These are phyloP conservation scores for Pterocles gutturalis DNA, from an alignment of 2,113 vertebrate genomes.

Conservation along the genomic window DNA sequence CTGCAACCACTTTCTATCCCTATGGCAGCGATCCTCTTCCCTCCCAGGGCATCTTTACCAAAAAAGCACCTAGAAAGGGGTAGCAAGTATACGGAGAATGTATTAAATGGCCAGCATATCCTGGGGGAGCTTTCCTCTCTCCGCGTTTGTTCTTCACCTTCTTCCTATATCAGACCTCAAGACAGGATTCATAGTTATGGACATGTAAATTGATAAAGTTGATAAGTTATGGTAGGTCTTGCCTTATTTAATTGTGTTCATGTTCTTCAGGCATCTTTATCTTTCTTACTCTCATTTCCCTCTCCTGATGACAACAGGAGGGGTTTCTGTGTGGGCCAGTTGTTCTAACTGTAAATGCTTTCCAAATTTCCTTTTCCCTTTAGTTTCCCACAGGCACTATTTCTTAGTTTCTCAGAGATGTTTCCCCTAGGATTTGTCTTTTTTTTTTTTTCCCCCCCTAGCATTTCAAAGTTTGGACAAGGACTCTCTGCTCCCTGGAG, in stretches of 20 bases:
- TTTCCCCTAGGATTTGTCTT: conserved; percentile 65
- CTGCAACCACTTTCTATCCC: not conserved
- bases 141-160: not conserved
- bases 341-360: conserved; percentile 16
- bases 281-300: conserved; percentile 4
- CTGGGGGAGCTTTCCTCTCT: not conserved
- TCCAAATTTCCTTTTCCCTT: conserved; percentile 56
- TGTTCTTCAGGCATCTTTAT: not conserved
- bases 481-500: conserved; percentile 63
- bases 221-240: not conserved
- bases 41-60: not conserved
- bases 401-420: conserved; percentile 68
- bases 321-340: conserved; percentile 39
- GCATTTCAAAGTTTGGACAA: conserved; percentile 67
- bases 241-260: not conserved
- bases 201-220: not conserved
- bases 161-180: not conserved
- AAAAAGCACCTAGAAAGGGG: not conserved
- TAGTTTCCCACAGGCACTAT: conserved; percentile 18
- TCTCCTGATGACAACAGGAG: not conserved
- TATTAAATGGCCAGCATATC: not conserved
- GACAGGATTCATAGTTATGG: not conserved
- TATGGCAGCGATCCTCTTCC: not conserved
- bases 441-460: conserved; percentile 29
- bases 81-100: not conserved